Base-by-base conservation (phyloP, 92 coral and sea anemone species). In the Heliopora coerulea region DNA sequence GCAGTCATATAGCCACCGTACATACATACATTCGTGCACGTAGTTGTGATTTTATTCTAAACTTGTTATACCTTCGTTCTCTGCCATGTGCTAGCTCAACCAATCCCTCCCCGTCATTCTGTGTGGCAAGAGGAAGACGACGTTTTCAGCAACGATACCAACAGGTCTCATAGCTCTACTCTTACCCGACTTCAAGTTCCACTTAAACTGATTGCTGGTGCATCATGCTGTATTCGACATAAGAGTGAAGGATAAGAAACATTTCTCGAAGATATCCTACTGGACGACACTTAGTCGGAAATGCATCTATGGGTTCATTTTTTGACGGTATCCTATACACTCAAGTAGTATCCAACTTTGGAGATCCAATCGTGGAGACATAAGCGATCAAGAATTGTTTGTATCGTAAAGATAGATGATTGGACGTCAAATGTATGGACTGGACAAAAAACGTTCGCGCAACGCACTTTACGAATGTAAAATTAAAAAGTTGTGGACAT, bases 1-100 rank as follows among this genome's bases (percentile, higher is more conserved):
- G 70, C 70, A 63, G 20, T 63, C 70, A 32, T 6, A 17, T 14
- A 63, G 19, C 52, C 70, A 49, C 70, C 2, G n/a, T 13, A 15
- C 54, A 21, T 26, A 13, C 24, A 28, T 8, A 30, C 34, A 30
- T 61, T 61, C 40, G 24, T 61, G 42, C 67, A 61, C 68, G n/a
- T 62, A 32, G 49, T 33, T 62, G 14, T 30, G 17, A n/a, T 2
- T 35, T 49, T 63, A 37, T 59, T 30, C 48, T 63, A 63, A 63
- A 63, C 70, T 63, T 63, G 70, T 63, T 63, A 63, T 63, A 63
- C 70, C 70, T 63, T 63, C 70, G 30, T 63, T 63, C 48, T 63
- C 70, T 63, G 70, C 52, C 49, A 63, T 63, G 30, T 63, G 70
- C 54, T 63, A 63, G 70, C 70, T 63, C 70, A 49, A 37, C 70